A percentile compares a stretch with the other conserved stretches of the same genome.
Evolutionary conservation across 2,113 vertebrate species (phyloP).

Genomic region (Ochotona curzoniae): DNA sequence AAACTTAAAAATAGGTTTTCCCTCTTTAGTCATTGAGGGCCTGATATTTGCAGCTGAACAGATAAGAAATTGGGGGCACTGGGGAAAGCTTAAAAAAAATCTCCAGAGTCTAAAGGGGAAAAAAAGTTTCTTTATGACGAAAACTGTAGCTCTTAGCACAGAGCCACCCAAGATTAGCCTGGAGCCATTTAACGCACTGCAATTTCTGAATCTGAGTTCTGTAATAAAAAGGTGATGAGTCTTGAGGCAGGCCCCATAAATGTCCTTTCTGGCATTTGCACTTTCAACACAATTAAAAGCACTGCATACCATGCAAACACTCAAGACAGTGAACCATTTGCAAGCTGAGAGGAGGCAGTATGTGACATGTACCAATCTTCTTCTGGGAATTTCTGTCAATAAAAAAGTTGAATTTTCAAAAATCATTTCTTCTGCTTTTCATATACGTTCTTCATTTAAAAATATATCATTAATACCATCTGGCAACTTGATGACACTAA

Average conservation of each 20-base stretch:
- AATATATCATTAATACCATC: neutral
- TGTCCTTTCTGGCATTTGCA: neutral
- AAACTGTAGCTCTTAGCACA: neutral
- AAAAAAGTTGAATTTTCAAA: neutral
- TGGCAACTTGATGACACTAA: neutral
- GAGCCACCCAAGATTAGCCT: neutral
- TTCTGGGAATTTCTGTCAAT: slow-evolving; percentile 22
- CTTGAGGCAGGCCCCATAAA: neutral
- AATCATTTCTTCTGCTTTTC: slow-evolving; percentile 12
- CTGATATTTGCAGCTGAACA: slow-evolving; percentile 58
- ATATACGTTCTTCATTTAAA: slow-evolving; percentile 35
- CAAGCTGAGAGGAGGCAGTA: neutral
- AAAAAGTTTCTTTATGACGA: slow-evolving; percentile 58
- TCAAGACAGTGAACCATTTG: neutral
- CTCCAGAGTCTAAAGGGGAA: slow-evolving; percentile 7
- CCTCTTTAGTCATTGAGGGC: slow-evolving; percentile 33
- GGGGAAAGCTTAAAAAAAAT: slow-evolving; percentile 36
- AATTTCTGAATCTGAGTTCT: slow-evolving; percentile 7
- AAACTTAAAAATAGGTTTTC: slow-evolving; percentile 69
- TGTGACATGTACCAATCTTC: neutral
- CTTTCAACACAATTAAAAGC: neutral
- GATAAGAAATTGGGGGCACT: slow-evolving; percentile 60
- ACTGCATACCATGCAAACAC: neutral
- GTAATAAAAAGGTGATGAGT: slow-evolving; percentile 27
- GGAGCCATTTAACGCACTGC: neutral